Base-by-base conservation (phyloP, 2,113 vertebrate species). In the Syngnathoides biaculeatus region DNA sequence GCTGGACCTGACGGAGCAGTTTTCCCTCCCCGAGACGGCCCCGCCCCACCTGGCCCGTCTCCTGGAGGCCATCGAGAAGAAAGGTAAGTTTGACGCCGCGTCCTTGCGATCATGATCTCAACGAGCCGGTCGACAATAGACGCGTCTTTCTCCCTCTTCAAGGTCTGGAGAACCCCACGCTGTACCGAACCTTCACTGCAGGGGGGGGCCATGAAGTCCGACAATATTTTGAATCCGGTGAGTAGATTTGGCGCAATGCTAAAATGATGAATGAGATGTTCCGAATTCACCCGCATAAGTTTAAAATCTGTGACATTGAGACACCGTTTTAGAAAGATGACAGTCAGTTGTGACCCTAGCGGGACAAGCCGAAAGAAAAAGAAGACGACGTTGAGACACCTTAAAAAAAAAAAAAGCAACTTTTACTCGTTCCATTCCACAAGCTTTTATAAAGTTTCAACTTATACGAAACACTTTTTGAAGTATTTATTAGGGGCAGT, bases 181-280 rank as follows among this genome's bases (percentile, higher is more conserved):
- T 99, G 14, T 99, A 99, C 78, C 92, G 94, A 81, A 90, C 93
- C 38, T 96, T 94, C 78, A 93, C 94, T 56, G 93, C 94, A 67
- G 94, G 92, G 68, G 94, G 79, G 24, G 79, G 89, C 14, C 85
- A 91, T 15, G 97, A 99, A 80, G 88, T 98, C 81, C 92, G 94
- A 77, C 96, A 97, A 86, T 95, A 92, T 83, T 93, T 95, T 80
- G 95, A 98, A 48, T 88, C 88, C 82, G 96, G 97, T 98, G 47
- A 88, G 91, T 52, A 2, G 19, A 50, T 50, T 50, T 50, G 48
- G 10, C 45, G 8, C 48, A 9, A 50, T 50, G 7, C 15, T 17
- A 47, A 47, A 6, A 1, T n/a, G n/a, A n/a, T n/a, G n/a, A n/a
- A n/a, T n/a, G 13, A 43, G 4, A 35, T 6, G 30, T 35, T 35